These are phyloP conservation scores for Clamator glandarius DNA, from an alignment of 2,797 vertebrate genomes.

Conservation along the genomic window DNA sequence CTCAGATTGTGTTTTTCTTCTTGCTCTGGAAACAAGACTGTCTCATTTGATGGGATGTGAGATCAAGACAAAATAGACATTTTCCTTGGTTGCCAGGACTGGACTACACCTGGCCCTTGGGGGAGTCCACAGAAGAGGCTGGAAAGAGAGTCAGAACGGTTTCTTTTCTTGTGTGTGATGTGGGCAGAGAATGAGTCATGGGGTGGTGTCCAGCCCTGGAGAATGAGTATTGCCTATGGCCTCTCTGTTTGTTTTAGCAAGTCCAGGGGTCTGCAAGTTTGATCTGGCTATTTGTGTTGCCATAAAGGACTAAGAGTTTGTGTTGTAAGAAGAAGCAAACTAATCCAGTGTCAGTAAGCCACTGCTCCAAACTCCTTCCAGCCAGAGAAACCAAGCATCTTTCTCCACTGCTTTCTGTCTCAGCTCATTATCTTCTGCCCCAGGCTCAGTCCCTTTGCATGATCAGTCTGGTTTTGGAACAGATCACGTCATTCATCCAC, in stretches of 20 bases:
- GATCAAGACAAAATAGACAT: neutral
- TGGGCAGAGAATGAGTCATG: accelerated
- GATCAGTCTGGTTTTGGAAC: neutral
- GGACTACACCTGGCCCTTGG: neutral
- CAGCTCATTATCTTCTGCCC: neutral
- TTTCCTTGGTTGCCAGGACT: neutral
- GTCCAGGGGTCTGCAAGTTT: neutral
- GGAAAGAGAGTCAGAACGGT: neutral
- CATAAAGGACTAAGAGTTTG: neutral
- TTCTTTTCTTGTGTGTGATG: neutral
- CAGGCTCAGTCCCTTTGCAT: neutral
- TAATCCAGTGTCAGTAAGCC: neutral
- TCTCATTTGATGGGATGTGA: neutral
- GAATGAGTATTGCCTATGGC: neutral
- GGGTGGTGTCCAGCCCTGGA: neutral
- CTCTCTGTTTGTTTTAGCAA: neutral
- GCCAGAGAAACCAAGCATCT: neutral
- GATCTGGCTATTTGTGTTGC: neutral
- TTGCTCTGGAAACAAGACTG: neutral
- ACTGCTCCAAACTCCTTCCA: neutral
- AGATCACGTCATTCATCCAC: neutral
- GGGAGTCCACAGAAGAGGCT: neutral
- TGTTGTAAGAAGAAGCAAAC: neutral
- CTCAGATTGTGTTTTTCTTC: neutral
- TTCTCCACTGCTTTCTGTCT: neutral